Percentiles rank a stretch among this genome's conserved stretches.
These are phyloP conservation scores for Balaeniceps rex DNA, from an alignment of 2,113 vertebrate genomes.

Conservation along the genomic window DNA sequence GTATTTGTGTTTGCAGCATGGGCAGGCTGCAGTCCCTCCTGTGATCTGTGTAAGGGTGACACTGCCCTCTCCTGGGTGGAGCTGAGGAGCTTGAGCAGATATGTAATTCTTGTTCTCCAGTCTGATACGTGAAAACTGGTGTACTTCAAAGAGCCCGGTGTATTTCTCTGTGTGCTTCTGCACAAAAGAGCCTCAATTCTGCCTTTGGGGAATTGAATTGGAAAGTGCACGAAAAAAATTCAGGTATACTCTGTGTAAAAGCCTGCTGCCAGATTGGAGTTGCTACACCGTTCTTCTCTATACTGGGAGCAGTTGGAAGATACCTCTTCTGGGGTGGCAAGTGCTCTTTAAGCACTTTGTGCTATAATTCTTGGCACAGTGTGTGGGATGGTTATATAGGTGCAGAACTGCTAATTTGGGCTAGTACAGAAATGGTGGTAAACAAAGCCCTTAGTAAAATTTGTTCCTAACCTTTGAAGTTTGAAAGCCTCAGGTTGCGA, in stretches of 20 bases:
- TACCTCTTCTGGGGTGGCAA: background rate
- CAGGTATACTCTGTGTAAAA: no score
- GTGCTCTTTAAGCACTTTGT: background rate
- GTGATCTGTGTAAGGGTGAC: background rate
- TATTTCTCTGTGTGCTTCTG: background rate
- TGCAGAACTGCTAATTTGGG: background rate
- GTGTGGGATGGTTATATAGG: background rate
- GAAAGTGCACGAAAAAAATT: background rate
- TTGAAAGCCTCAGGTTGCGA: background rate
- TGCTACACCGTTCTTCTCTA: accelerated
- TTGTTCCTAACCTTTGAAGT: background rate
- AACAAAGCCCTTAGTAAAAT: background rate
- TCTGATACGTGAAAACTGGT: accelerated
- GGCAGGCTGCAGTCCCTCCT: background rate
- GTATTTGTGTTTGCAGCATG: background rate
- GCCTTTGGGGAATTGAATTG: background rate
- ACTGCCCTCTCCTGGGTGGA: constrained; percentile 14
- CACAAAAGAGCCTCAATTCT: background rate
- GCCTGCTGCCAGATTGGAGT: no score
- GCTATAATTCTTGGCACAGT: background rate
- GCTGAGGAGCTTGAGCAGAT: background rate
- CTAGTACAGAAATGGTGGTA: background rate
- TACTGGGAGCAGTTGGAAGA: background rate
- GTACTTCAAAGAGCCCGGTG: background rate
- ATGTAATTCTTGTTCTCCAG: accelerated